phyloP scores from a whole-genome alignment of 1,140 invertebrate genomes.

The Ruditapes philippinarum region DNA sequence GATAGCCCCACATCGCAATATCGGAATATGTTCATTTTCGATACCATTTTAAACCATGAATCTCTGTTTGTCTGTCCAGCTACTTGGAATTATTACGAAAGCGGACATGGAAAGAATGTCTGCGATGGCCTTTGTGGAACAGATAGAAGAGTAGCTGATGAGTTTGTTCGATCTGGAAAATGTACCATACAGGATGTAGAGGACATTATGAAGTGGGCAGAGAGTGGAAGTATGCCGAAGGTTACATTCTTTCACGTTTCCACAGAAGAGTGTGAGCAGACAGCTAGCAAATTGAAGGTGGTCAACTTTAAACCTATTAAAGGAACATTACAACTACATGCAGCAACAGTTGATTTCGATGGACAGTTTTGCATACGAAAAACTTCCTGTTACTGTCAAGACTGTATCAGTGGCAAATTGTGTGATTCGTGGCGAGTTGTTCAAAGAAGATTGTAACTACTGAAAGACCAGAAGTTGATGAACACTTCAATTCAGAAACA shows the following conservation, averaged over 20 bases:
- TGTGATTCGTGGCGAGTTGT: slow-evolving; percentile 29
- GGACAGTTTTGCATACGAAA: neutral
- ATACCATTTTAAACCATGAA: slow-evolving; percentile 10
- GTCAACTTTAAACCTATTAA: slow-evolving; percentile 13
- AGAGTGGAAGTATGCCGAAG: neutral
- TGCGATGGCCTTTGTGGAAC: slow-evolving; percentile 47
- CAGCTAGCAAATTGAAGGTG: neutral
- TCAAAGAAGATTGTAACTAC: neutral
- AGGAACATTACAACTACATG: slow-evolving; percentile 57
- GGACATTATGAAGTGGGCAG: slow-evolving; percentile 45
- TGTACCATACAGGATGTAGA: slow-evolving; percentile 54
- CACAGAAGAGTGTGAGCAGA: slow-evolving; percentile 28
- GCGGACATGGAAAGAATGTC: slow-evolving; percentile 62
- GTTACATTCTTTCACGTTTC: slow-evolving; percentile 50
- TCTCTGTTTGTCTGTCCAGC: neutral
- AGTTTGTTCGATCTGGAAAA: slow-evolving; percentile 27
- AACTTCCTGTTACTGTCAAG: slow-evolving; percentile 39
- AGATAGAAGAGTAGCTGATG: slow-evolving; percentile 53
- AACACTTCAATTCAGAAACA: too few relatives aligned
- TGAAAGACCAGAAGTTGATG: neutral
- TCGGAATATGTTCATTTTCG: slow-evolving; percentile 50
- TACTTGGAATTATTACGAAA: slow-evolving; percentile 64
- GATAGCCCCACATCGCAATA: neutral
- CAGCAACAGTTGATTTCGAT: neutral
- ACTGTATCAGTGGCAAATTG: neutral